Conservation (phyloP, 2,797 vertebrate species). For the Rhinella marina region DNA sequence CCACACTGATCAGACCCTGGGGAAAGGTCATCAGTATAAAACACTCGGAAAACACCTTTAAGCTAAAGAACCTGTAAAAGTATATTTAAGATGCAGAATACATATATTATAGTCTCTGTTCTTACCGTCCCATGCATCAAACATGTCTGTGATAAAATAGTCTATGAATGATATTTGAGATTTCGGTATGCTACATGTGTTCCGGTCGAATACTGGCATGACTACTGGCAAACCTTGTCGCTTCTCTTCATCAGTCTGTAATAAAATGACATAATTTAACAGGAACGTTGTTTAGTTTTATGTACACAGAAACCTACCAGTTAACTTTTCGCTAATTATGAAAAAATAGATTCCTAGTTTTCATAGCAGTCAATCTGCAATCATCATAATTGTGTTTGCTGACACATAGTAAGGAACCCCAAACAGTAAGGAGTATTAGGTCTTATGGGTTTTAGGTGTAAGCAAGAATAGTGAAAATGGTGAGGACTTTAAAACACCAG, state of each 20-base stretch:
- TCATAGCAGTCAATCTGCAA: neutral
- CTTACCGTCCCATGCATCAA: conserved; percentile 84
- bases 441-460: no score
- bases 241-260: conserved; percentile 83
- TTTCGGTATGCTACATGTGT: conserved; percentile 82
- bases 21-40: no score
- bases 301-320: neutral
- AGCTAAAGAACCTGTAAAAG: neutral
- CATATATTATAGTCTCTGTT: neutral
- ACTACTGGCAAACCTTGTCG: conserved; percentile 81
- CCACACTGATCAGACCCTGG: no score
- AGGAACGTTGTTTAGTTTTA: neutral
- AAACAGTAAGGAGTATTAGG: no score
- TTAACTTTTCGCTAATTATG: neutral
- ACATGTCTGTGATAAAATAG: conserved; percentile 85
- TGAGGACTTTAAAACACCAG: no score
- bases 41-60: no score
- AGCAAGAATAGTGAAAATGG: no score
- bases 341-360: neutral
- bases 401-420: no score
- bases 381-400: no score
- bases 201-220: conserved; percentile 83
- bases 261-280: conserved; percentile 56
- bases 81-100: neutral
- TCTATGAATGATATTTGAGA: conserved; percentile 86